Evolutionary conservation across 2,888 invertebrate genomes (phyloP).

Genomic region (Lithophane leautieri): DNA sequence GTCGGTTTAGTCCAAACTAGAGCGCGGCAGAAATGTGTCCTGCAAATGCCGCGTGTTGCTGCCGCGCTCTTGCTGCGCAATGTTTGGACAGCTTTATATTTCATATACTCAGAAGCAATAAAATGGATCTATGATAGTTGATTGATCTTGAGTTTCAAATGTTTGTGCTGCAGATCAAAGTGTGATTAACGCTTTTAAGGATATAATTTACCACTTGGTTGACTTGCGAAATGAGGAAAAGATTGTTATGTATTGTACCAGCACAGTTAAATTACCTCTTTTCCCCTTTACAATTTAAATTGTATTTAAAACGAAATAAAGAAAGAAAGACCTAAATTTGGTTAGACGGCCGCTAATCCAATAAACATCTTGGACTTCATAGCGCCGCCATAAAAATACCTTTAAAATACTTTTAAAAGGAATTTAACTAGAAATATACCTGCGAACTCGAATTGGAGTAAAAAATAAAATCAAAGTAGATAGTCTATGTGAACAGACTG

Average conservation of each 20-base stretch:
- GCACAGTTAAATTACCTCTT: not conserved
- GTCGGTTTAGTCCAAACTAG: too few species aligned
- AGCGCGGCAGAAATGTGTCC: too few species aligned
- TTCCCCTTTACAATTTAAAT: not conserved
- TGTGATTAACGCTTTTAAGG: not conserved
- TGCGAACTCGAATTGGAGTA: constrained; percentile 1
- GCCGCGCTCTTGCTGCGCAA: too few species aligned
- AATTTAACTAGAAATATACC: not conserved
- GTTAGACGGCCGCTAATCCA: not conserved
- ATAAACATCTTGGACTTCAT: not conserved
- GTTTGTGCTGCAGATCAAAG: not conserved
- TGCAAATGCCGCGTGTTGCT: too few species aligned
- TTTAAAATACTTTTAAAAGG: too few species aligned
- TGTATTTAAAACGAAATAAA: not conserved
- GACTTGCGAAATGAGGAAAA: not conserved
- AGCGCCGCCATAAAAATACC: not conserved
- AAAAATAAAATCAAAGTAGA: constrained; percentile 7
- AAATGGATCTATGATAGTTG: not conserved
- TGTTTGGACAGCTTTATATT: too few species aligned
- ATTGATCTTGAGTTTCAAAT: not conserved
- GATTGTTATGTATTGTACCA: not conserved
- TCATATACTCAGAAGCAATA: not conserved
- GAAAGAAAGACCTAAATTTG: not conserved
- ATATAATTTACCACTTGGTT: not conserved
- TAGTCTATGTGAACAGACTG: constrained; percentile 4